These are phyloP conservation scores for Oryzias javanicus DNA, from an alignment of 2,113 vertebrate genomes.

Conservation along the genomic window DNA sequence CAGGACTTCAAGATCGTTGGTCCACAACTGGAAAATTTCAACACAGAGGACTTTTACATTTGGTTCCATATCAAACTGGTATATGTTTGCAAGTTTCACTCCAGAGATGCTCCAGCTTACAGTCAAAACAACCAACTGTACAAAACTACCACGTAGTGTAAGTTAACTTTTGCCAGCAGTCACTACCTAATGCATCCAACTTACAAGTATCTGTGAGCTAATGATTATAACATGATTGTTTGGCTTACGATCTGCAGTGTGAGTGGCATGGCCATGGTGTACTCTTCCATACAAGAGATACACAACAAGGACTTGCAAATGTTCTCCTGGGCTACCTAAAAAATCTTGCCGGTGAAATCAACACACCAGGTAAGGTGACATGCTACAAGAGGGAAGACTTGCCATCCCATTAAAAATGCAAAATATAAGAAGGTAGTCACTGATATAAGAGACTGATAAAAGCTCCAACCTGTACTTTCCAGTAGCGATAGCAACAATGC, in stretches of 20 bases:
- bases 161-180: not conserved
- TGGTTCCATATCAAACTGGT: slow-evolving; percentile 42
- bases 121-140: slow-evolving; percentile 2
- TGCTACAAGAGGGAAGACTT: not conserved
- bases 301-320: not conserved
- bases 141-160: slow-evolving; percentile 43
- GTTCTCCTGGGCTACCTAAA: slow-evolving; percentile 25
- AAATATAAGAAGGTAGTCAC: too few species aligned
- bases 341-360: slow-evolving; percentile 3
- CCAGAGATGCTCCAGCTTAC: slow-evolving; percentile 30
- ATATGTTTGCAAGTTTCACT: slow-evolving; percentile 36
- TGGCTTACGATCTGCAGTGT: slow-evolving; percentile 28
- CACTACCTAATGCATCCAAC: not conserved
- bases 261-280: slow-evolving; percentile 13
- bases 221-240: too few species aligned
- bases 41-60: not conserved
- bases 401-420: too few species aligned
- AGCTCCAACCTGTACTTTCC: too few species aligned
- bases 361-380: slow-evolving; percentile 20
- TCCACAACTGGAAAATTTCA: slow-evolving; percentile 12
- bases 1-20: slow-evolving; percentile 51
- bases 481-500: too few species aligned
- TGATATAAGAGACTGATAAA: too few species aligned
- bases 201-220: not conserved
- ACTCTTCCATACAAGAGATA: not conserved